phyloP scores from a whole-genome alignment of 2,113 vertebrate species.

The Loxodonta africana region DNA sequence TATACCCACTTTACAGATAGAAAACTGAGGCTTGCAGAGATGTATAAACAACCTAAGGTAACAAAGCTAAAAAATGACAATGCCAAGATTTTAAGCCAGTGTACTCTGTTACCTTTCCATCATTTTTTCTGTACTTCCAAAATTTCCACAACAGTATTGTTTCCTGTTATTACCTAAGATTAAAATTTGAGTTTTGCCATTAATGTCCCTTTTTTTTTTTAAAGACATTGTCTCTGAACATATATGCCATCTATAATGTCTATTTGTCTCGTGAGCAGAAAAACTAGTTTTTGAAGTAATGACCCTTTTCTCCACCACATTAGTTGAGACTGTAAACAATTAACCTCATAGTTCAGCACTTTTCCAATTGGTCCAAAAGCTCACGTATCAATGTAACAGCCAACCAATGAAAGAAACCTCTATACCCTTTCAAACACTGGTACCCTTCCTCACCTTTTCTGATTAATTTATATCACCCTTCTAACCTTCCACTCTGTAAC shows the following conservation, averaged over 20 bases:
- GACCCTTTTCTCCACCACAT: not conserved
- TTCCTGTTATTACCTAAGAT: not conserved
- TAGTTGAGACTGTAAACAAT: not conserved
- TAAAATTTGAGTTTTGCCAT: conserved; percentile 1
- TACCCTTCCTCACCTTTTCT: not conserved
- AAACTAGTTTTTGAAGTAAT: not conserved
- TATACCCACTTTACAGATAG: not conserved
- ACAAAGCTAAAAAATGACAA: not conserved
- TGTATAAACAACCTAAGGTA: not conserved
- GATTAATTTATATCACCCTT: not conserved
- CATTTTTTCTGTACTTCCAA: not conserved
- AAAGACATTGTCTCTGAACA: not conserved
- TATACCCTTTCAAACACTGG: not conserved
- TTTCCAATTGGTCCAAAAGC: not conserved
- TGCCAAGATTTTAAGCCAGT: not conserved
- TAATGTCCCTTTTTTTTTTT: not conserved
- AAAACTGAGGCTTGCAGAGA: not conserved
- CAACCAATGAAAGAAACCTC: not conserved
- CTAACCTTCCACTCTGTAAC: not conserved
- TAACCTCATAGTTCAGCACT: not conserved
- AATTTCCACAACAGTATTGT: not conserved
- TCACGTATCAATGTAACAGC: not conserved
- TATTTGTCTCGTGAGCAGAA: not conserved
- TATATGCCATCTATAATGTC: not conserved
- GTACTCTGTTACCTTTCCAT: not conserved